phyloP scores from a whole-genome alignment of 2,888 invertebrate species.

The Anoncus sp. region DNA sequence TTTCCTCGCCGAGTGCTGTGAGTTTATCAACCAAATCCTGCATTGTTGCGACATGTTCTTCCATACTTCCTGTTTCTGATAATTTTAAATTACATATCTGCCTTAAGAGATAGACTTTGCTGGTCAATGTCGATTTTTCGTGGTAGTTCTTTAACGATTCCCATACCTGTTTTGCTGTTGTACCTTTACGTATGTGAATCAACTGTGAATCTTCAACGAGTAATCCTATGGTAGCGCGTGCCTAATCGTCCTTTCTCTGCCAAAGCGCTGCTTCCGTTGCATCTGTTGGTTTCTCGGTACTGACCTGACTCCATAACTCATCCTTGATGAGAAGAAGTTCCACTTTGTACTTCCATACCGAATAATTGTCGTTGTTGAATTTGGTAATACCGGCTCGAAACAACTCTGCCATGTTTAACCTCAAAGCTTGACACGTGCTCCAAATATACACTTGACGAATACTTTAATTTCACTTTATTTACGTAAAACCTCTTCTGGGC shows the following conservation, averaged over 20 bases:
- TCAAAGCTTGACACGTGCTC: conserved; percentile 29
- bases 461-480: conserved; percentile 30
- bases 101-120: conserved; percentile 54
- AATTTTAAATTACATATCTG: conserved; percentile 57
- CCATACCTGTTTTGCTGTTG: conserved; percentile 60
- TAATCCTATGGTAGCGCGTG: conserved; percentile 63
- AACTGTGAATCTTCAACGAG: conserved; percentile 58
- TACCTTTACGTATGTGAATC: conserved; percentile 51
- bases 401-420: conserved; percentile 49
- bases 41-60: conserved; percentile 65
- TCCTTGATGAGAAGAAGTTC: conserved; percentile 41
- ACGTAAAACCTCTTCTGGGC: conserved; percentile 30
- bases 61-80: conserved; percentile 60
- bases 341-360: conserved; percentile 53
- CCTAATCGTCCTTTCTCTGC: conserved; percentile 57
- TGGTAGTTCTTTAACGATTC: conserved; percentile 57
- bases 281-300: conserved; percentile 29
- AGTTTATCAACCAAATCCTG: conserved; percentile 60
- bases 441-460: conserved; percentile 1
- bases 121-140: conserved; percentile 60
- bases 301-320: conserved; percentile 40
- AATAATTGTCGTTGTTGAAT: conserved; percentile 61
- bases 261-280: conserved; percentile 48
- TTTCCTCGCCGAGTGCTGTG: conserved; percentile 61
- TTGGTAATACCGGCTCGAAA: conserved; percentile 44